Base-by-base conservation (phyloP, 2,797 vertebrate species). In the Agapornis canus region DNA sequence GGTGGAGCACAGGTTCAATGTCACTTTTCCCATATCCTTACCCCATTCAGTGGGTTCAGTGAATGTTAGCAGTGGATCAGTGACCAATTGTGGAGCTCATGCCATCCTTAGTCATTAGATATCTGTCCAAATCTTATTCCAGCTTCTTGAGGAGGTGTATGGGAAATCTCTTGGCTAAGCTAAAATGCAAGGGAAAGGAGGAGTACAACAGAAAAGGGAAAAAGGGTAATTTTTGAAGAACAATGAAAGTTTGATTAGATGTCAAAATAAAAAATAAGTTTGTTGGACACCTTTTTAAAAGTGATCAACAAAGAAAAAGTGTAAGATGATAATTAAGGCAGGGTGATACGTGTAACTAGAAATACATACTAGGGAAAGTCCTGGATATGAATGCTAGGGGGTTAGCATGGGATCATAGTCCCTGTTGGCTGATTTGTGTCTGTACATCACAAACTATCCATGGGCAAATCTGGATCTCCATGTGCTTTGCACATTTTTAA, bases 261-360 rank as follows among this genome's bases (percentile, higher is more conserved):
- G 2, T 35, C 15, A 26, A 29, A 35, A 20, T 5, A 19, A 70
- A 47, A 8, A 22, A 8, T 2, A 5, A 1, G 9, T 49, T 75
- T 31, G 9, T 29, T 48, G n/a, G 27, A 25, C 0, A 8, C 5
- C 5, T 5, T 60, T 2, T 11, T 17, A 5, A 2, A 40, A 82
- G 39, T 9, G 37, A 27, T n/a, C 29, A 32, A n/a, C 2, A 13
- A 47, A 66, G 29, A 25, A 51, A 19, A 4, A 35, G 18, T 12
- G 32, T 21, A 12, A 39, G 13, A 10, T 11, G 31, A 26, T 43
- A 72, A 16, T 5, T 13, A 48, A 81, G 39, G 18, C 11, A 16
- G 13, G 40, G 31, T 3, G 31, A 52, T 26, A 31, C 45, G 61
- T n/a, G 2, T 4, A 8, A 26, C 16, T 32, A 16, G 32, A 51